phyloP scores from a whole-genome alignment of 30 jellyfish, hydroid and myxozoan species.

The Phacellophora camtschatica region DNA sequence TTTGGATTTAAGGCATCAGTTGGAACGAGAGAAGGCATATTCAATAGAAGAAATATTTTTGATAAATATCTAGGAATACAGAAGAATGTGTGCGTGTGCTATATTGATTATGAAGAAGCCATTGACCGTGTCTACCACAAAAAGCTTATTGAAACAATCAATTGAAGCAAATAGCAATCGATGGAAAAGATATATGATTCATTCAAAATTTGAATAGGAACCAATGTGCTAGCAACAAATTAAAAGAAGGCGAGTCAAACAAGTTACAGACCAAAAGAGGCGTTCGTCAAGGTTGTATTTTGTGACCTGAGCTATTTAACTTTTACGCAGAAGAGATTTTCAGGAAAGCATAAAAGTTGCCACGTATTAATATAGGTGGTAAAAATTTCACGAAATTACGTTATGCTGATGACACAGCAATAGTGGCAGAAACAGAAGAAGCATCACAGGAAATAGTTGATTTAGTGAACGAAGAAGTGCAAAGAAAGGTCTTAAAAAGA shows the following conservation, averaged over 20 bases:
- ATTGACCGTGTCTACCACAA: constrained; percentile 6
- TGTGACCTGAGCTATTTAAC: neutral
- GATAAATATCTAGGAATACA: neutral
- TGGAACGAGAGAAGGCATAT: constrained; percentile 10
- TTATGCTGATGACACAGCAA: neutral
- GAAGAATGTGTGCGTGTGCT: neutral
- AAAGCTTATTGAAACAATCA: neutral
- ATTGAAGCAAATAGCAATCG: neutral
- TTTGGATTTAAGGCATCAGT: neutral
- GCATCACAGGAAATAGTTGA: neutral
- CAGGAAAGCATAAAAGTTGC: neutral
- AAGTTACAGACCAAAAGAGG: neutral
- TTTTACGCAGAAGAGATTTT: neutral
- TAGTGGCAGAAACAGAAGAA: neutral
- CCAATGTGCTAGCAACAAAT: neutral
- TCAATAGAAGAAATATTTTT: neutral
- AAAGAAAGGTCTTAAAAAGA: too few relatives aligned
- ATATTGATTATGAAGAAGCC: neutral
- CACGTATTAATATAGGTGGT: neutral
- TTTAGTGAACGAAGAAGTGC: neutral
- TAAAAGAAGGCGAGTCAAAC: neutral
- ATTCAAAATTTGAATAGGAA: neutral
- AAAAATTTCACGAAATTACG: neutral
- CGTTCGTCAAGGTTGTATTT: neutral
- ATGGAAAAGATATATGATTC: neutral